phyloP scores from a whole-genome alignment of 1,140 invertebrate species.

The Trachymyrmex septentrionalis region DNA sequence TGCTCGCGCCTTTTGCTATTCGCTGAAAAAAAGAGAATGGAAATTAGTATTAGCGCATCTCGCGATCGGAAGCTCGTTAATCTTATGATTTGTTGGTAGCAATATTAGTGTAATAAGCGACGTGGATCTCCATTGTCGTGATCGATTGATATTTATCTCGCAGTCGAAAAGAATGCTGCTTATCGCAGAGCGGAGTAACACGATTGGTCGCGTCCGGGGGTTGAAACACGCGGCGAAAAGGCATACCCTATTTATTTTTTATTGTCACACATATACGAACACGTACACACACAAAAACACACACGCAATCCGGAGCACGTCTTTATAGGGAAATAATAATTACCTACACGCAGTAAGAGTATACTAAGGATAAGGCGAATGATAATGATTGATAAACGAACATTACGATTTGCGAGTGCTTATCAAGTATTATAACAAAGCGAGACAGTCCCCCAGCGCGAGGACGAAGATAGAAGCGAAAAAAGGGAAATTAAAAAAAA shows the following conservation, averaged over 20 bases:
- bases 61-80: background rate
- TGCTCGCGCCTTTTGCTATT: constrained; percentile 4
- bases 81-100: constrained; percentile 26
- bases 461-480: constrained; percentile 6
- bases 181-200: background rate
- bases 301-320: constrained; percentile 52
- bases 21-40: background rate
- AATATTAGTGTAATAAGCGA: constrained; percentile 19
- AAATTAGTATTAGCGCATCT: background rate
- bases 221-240: constrained; percentile 37
- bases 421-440: constrained; percentile 62
- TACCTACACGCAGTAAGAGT: constrained; percentile 70
- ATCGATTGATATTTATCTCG: constrained; percentile 15
- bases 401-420: constrained; percentile 69
- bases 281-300: background rate
- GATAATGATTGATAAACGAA: constrained; percentile 57
- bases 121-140: background rate
- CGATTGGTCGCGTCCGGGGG: constrained; percentile 22
- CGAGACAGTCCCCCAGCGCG: constrained; percentile 44
- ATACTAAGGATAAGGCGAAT: constrained; percentile 67
- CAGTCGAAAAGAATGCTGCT: background rate
- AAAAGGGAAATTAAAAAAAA: constrained; percentile 1
- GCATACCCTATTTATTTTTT: constrained; percentile 69
- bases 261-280: constrained; percentile 32
- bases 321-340: constrained; percentile 75